Evolutionary conservation across 2,888 invertebrate genomes (phyloP).

Genomic region (Tubiluchus corallicola): DNA sequence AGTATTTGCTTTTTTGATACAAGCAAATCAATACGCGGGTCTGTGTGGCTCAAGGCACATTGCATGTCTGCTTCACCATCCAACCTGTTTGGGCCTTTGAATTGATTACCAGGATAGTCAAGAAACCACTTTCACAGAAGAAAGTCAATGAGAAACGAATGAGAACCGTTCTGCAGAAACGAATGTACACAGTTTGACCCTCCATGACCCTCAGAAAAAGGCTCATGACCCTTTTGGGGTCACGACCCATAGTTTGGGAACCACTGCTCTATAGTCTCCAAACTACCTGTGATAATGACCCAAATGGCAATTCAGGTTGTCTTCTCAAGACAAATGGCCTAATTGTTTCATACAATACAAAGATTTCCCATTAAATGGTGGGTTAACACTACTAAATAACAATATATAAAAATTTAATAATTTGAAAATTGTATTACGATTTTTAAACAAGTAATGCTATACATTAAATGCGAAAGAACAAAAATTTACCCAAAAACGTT

Average conservation of each 20-base stretch:
- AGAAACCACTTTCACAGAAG: neutral
- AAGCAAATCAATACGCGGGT: neutral
- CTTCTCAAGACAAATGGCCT: no score
- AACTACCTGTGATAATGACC: no score
- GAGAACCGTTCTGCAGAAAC: no score
- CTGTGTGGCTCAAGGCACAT: slow-evolving; percentile 3
- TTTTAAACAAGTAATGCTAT: neutral
- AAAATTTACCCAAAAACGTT: slow-evolving; percentile 62
- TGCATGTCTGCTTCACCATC: slow-evolving; percentile 1
- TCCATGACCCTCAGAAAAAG: no score
- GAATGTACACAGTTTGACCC: no score
- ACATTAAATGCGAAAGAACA: neutral
- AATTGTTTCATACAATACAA: no score
- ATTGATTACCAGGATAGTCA: neutral
- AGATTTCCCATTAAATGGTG: no score
- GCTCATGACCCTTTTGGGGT: no score
- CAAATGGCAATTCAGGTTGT: no score
- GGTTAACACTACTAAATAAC: neutral
- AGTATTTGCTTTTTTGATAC: slow-evolving; percentile 1
- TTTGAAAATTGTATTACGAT: slow-evolving; percentile 2
- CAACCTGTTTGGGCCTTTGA: slow-evolving; percentile 1
- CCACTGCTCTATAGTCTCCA: no score
- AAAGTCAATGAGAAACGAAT: neutral
- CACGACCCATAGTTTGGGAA: no score
- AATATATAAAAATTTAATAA: slow-evolving; percentile 2